Base-by-base conservation (phyloP, 2,797 vertebrate genomes). In the Enteromius fasciolatus region DNA sequence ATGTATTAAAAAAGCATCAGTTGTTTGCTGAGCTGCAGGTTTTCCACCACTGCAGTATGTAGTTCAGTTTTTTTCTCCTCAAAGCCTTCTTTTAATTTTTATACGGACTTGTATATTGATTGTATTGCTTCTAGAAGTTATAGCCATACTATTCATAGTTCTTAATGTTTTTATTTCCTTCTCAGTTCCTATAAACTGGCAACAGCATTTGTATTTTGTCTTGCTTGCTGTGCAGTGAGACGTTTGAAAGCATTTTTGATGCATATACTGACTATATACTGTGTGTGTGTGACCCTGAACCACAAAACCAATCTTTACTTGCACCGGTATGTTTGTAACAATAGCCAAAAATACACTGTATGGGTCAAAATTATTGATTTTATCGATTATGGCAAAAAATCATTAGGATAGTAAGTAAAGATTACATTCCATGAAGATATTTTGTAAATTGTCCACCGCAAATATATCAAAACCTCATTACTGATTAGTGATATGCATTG, bases 1-100 rank as follows among this genome's bases (percentile, higher is more conserved):
- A 86, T 80, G 78, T 76, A 78, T 70, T 80, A 79, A 64, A 83
- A 82, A 79, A 86, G 3, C 57, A 59, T 63, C 36, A 64, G 28
- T 77, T 83, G 64, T 83, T 86, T 83, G 84, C 77, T 80, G 76
- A 85, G 80, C 77, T 82, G 80, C 84, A 83, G 63, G 76, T 85
- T 78, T 82, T 20, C 59, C 20, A 15, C 69, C 25, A 78, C 25
- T 5, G 17, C 17, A 12, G 3, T 78, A 11, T 80, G 67, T 41
- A 41, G 52, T 78, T 50, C 23, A 23, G 31, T 3, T 3, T 74
- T 17, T 59, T 5, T 31, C 17, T 12, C 33, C 46, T 83, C 41
- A 39, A 48, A 50, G 20, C 66, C 18, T 33, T 20, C 61, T 41
- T 75, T 67, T 68, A 41, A 28, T 76, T 75, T 59, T 61, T 66